These are phyloP conservation scores for Rhincodon typus DNA, from an alignment of 2,797 vertebrate genomes.

Conservation along the genomic window DNA sequence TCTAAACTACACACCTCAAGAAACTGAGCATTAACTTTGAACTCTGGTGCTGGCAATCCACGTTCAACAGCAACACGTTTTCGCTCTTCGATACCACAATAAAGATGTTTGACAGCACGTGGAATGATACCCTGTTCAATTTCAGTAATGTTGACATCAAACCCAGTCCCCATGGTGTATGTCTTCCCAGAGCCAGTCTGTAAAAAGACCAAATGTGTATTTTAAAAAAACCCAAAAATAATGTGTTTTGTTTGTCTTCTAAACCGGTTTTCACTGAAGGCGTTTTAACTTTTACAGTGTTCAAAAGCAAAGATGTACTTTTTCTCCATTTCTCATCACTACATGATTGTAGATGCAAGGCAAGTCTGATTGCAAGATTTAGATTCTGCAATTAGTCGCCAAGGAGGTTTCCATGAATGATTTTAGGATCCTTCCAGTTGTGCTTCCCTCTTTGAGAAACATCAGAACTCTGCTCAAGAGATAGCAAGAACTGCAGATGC, in stretches of 20 bases:
- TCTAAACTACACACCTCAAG: slow-evolving; percentile 68
- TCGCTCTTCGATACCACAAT: slow-evolving; percentile 80
- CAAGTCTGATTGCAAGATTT: background rate
- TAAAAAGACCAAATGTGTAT: slow-evolving; percentile 37
- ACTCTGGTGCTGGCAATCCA: slow-evolving; percentile 80
- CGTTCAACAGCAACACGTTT: slow-evolving; percentile 70
- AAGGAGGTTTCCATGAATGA: too few species aligned
- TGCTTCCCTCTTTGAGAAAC: background rate
- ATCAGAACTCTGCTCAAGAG: background rate
- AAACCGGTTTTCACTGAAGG: too few species aligned
- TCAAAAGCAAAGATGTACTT: background rate
- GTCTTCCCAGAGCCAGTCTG: slow-evolving; percentile 96
- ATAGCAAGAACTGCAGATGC: too few species aligned
- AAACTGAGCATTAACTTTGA: slow-evolving; percentile 96
- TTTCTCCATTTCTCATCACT: background rate
- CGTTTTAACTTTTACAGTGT: background rate
- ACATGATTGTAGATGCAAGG: background rate
- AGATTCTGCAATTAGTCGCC: background rate
- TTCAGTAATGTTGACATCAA: slow-evolving; percentile 80
- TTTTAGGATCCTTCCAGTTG: background rate
- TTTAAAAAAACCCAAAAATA: background rate
- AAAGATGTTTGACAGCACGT: slow-evolving; percentile 85
- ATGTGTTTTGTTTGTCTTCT: too few species aligned
- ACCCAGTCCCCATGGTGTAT: slow-evolving; percentile 95
- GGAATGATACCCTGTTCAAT: slow-evolving; percentile 89